Evolutionary conservation across 2,888 invertebrate species (phyloP).

Genomic region (Eupsilia transversa): DNA sequence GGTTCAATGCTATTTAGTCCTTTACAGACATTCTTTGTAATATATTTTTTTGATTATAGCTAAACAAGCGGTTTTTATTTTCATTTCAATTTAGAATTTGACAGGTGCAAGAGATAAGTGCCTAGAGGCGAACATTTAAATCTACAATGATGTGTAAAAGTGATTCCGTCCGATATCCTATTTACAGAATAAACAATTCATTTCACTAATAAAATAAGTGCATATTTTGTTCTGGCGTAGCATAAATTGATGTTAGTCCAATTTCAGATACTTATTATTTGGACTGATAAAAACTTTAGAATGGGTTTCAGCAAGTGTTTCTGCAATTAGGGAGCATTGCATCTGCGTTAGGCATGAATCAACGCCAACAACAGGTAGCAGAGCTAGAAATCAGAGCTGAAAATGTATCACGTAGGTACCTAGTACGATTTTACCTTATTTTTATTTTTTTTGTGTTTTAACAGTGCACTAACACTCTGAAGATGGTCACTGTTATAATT

Average conservation of each 20-base stretch:
- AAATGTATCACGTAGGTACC: background rate
- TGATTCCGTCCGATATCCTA: no score
- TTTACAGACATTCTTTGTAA: constrained; percentile 18
- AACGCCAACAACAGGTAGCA: background rate
- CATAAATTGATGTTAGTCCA: background rate
- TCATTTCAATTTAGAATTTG: background rate
- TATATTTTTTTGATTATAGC: constrained; percentile 9
- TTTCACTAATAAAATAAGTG: constrained; percentile 2
- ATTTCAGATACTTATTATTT: background rate
- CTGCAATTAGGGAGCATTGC: background rate
- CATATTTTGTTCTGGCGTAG: background rate
- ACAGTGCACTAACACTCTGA: background rate
- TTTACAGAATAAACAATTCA: no score
- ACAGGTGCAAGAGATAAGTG: constrained; percentile 7
- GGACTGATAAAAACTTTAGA: background rate
- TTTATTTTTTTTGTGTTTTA: background rate
- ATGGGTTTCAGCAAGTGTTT: no score
- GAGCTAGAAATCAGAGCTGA: background rate
- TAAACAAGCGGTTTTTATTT: constrained; percentile 8
- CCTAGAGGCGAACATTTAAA: background rate
- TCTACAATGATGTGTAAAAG: no score
- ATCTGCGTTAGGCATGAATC: background rate
- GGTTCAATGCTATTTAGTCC: constrained; percentile 9
- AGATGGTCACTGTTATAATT: constrained; percentile 21
- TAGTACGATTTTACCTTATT: background rate